These are phyloP conservation scores for Bolborhynchus lineola DNA, from an alignment of 2,113 vertebrate species.

Conservation along the genomic window DNA sequence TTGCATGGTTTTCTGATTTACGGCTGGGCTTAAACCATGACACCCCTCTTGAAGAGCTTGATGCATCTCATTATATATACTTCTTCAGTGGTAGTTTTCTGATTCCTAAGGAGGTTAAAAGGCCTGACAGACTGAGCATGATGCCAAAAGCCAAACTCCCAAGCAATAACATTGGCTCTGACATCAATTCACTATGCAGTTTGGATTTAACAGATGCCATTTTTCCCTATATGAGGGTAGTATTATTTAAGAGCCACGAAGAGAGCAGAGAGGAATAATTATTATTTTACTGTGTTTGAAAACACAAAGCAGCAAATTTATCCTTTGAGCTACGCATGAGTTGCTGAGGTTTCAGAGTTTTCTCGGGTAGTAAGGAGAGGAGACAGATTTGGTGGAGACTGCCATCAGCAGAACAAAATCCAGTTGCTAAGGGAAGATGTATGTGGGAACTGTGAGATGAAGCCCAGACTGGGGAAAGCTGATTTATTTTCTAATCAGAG, in stretches of 20 bases:
- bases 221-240: background rate
- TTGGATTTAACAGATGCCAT: background rate
- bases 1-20: too few relatives aligned
- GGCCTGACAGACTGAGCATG: background rate
- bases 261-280: background rate
- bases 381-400: background rate
- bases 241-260: slow-evolving; percentile 7
- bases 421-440: background rate
- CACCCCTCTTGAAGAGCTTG: background rate
- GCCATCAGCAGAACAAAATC: slow-evolving; percentile 1
- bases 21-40: too few relatives aligned
- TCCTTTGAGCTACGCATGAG: background rate
- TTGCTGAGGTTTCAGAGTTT: background rate
- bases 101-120: background rate
- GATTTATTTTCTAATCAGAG: background rate
- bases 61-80: background rate
- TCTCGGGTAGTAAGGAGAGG: background rate
- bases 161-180: background rate
- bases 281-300: slow-evolving; percentile 30
- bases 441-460: background rate
- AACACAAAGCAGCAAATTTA: background rate
- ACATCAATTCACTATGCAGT: background rate
- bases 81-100: background rate
- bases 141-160: background rate
- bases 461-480: background rate